A percentile compares a stretch with the other conserved stretches of the same genome.
phyloP scores from a whole-genome alignment of 2,113 vertebrate species.

The Macquaria australasica region DNA sequence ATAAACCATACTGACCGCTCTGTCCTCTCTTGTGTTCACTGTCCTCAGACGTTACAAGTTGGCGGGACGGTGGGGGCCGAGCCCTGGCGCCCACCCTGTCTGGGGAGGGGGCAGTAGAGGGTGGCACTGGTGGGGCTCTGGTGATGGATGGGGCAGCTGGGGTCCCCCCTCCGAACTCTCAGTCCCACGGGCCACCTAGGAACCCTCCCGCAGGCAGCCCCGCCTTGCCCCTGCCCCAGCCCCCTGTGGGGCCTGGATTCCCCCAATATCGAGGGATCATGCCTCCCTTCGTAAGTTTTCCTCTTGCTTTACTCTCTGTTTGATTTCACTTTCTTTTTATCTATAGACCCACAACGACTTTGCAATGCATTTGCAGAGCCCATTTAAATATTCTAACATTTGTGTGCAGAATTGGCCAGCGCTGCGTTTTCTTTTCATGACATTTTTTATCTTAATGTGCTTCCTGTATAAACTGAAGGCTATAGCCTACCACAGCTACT shows the following conservation, averaged over 20 bases:
- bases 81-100: slow-evolving; percentile 85
- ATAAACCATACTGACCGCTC: slow-evolving; percentile 18
- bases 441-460: neutral
- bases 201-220: slow-evolving; percentile 86
- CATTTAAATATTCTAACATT: neutral
- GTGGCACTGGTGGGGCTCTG: slow-evolving; percentile 83
- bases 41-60: slow-evolving; percentile 89
- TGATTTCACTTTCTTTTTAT: neutral
- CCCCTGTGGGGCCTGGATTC: slow-evolving; percentile 89
- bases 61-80: slow-evolving; percentile 96
- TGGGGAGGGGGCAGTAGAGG: slow-evolving; percentile 86
- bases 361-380: neutral
- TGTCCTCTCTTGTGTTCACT: slow-evolving; percentile 1
- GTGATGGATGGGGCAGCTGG: slow-evolving; percentile 84
- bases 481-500: neutral
- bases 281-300: slow-evolving; percentile 90
- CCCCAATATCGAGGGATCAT: slow-evolving; percentile 92
- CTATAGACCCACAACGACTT: neutral
- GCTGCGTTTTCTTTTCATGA: neutral
- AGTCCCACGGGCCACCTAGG: slow-evolving; percentile 85
- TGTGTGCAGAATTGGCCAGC: neutral
- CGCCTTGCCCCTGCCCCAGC: slow-evolving; percentile 87
- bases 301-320: neutral
- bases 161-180: slow-evolving; percentile 76
- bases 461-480: neutral